Base-by-base conservation (phyloP, 2,113 vertebrate species). In the Sinosuthora webbiana region DNA sequence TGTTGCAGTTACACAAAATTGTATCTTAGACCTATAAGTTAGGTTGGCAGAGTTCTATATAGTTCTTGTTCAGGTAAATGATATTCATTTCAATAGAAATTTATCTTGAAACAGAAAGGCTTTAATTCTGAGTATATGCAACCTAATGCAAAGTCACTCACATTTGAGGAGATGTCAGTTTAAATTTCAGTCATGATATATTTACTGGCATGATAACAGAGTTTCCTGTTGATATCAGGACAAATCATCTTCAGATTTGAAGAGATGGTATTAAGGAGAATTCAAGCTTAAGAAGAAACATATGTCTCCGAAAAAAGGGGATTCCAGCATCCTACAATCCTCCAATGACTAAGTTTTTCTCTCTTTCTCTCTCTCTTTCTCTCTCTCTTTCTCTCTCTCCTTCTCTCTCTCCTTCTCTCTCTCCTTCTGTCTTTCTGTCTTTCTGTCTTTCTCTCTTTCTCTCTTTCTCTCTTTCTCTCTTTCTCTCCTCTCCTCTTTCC, bases 171-270 rank as follows among this genome's bases (percentile, higher is more conserved):
- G 53, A 83, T 3, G 13, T 69, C 80, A 77, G 33, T 57, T 80
- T 83, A 80, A 86, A 86, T 93, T 93, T 93, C 44, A 41, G 71
- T 59, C 80, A 59, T 56, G 47, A 76, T 68, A 47, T 17, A 50
- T 42, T 85, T 30, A 35, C 25, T 89, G 53, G 39, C 22, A 28
- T 83, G 76, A 76, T 91, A 95, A 56, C 33, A 93, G 53, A 76
- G 79, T 83, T 83, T 91, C 28, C 52, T 94, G 68, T 87, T 83
- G 63, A 47, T 94, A 89, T 65, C 87, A 94, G 68, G 59, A 93
- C 59, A 91, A 89, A 91, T n/a, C 0, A 1, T 83, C 77, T 84
- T 93, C 77, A 60, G 68, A 87, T 91, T 49, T 70, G 55, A 93
- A 89, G 68, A 5, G 1, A 63, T 81, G 42, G 37, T 53, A 81